Evolutionary conservation across 2,888 invertebrate species (phyloP), one percentile per base, ranked within the genome.

Genomic region (Pemphredon lugubris): DNA sequence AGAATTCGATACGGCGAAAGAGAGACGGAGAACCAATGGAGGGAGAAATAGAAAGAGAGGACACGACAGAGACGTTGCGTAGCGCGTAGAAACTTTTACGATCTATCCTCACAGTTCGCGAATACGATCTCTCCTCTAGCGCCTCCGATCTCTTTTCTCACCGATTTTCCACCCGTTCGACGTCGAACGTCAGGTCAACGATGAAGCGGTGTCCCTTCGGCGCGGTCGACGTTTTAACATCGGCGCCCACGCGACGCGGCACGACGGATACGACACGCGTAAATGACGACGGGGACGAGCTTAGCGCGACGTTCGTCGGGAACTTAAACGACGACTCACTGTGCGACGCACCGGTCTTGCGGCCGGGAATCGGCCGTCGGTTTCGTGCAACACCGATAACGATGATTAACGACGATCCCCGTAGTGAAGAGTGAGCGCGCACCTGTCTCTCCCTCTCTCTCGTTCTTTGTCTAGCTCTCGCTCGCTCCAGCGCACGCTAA

Each of bases 351-450:
- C 48, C 65, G 37, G 48, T 7, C 16, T 39, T 13, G n/a, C n/a
- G 47, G 16, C 9, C 16, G 37, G 48, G 37, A 61, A 65, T 68
- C 68, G 72, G 60, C 47, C 51, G 72, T 55, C 64, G 68, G 45
- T 66, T 76, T 50, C 58, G 47, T 48, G 48, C 53, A n/a, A 59
- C 51, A 53, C 65, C 70, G 78, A 77, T 77, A 78, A 79, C 78
- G 64, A 55, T 71, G 58, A 64, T 53, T 61, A 64, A 68, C 73
- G 60, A 54, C 57, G 66, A 37, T 60, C 51, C 39, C 21, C 71
- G 71, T 42, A 54, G 30, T 40, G 50, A 32, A 37, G 55, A 55
- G 54, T 44, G 70, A 63, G 60, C 58, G 13, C 61, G 23, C 61
- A 55, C 40, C 21, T 39, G 53, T 53, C 34, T 51, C 55, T 67